Percentiles rank a stretch among this genome's conserved stretches.
phyloP scores from a whole-genome alignment of 2,888 invertebrate genomes.

The Harpalus rubripes region DNA sequence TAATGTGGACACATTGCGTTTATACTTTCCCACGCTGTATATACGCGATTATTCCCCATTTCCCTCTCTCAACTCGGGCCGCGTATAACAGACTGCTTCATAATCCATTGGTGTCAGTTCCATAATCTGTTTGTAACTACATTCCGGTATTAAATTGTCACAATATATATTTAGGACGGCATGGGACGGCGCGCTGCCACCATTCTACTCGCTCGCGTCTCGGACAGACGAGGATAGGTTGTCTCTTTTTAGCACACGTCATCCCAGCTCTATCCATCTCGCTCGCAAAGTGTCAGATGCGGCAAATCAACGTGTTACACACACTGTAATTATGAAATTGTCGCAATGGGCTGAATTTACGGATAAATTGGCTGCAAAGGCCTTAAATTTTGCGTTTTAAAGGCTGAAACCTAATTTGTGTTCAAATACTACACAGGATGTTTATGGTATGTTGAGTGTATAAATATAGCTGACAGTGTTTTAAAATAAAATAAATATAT shows the following conservation, averaged over 20 bases:
- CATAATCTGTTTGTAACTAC: slow-evolving; percentile 73
- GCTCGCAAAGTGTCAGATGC: slow-evolving; percentile 37
- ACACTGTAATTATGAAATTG: slow-evolving; percentile 52
- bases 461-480: not conserved
- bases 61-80: slow-evolving; percentile 6
- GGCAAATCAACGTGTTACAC: slow-evolving; percentile 51
- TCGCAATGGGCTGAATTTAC: slow-evolving; percentile 28
- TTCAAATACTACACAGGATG: not conserved
- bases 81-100: slow-evolving; percentile 70
- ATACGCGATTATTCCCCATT: slow-evolving; percentile 23
- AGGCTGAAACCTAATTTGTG: slow-evolving; percentile 7
- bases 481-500: slow-evolving; percentile 3
- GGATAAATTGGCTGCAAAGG: slow-evolving; percentile 16
- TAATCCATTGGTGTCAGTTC: slow-evolving; percentile 73
- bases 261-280: slow-evolving; percentile 5
- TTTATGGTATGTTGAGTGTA: not conserved
- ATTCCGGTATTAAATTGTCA: slow-evolving; percentile 73
- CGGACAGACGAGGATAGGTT: slow-evolving; percentile 13
- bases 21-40: not conserved
- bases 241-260: not conserved
- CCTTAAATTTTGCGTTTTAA: slow-evolving; percentile 20
- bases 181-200: slow-evolving; percentile 54
- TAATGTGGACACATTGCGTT: not conserved
- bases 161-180: slow-evolving; percentile 71
- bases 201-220: slow-evolving; percentile 30